These are phyloP conservation scores for Meles meles DNA, from an alignment of 2,113 vertebrate species.

Conservation along the genomic window DNA sequence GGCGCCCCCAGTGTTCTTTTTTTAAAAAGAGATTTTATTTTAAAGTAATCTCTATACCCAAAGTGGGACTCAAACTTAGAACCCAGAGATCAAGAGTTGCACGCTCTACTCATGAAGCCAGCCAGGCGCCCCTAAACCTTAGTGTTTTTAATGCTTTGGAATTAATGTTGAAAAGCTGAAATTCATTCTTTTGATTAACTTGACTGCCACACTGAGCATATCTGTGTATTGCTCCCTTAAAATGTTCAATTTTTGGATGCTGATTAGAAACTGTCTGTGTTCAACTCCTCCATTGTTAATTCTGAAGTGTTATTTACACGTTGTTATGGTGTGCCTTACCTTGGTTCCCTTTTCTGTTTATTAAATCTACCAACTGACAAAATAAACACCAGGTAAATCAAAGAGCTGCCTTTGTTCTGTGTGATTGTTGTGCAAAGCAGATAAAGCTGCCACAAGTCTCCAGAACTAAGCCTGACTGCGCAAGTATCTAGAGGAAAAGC, in stretches of 20 bases:
- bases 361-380: not conserved
- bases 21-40: not conserved
- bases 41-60: not conserved
- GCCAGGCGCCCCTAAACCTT: not conserved
- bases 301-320: not conserved
- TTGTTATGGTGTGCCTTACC: not conserved
- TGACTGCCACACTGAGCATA: constrained; percentile 64
- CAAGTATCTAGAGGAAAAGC: not conserved
- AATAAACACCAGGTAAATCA: not conserved
- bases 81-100: not conserved
- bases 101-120: not conserved
- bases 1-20: too few species aligned
- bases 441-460: not conserved
- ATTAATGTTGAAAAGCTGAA: constrained; percentile 5
- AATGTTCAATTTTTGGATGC: not conserved
- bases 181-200: constrained; percentile 35
- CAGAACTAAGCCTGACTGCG: not conserved
- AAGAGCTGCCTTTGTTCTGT: not conserved
- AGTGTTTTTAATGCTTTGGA: not conserved
- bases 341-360: not conserved
- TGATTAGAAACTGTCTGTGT: not conserved
- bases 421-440: not conserved
- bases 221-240: constrained; percentile 43
- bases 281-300: not conserved
- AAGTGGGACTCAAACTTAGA: not conserved